Evolutionary conservation across 2,888 invertebrate genomes (phyloP), one percentile per base, ranked within the genome.

Genomic region (Busseola fusca): DNA sequence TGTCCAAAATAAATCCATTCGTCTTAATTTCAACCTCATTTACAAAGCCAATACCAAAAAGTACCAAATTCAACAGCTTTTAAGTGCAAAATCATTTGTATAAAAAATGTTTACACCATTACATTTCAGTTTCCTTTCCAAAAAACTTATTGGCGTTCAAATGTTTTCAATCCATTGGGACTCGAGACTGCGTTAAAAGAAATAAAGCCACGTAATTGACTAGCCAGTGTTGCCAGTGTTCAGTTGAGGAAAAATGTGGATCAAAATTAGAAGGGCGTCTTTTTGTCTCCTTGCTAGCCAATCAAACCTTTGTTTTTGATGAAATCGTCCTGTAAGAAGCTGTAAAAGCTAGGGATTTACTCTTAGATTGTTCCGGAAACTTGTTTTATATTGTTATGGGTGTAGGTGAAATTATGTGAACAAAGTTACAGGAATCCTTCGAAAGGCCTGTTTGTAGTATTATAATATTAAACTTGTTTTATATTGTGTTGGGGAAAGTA

Each of bases 121-220:
- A 16, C 18, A 54, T 18, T 56, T 56, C 52, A 57, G 52, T 66
- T 73, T 72, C 48, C 18, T 59, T 50, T 70, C 18, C 57, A 74
- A 40, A 56, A 76, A 82, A 84, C 74, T 81, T 83, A 86, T 85
- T 83, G 77, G 68, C 34, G 58, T 64, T 59, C 58, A 75, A 73
- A 73, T 73, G 10, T 83, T 79, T 84, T 74, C 82, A 69, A 74
- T 69, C 78, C 78, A 84, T 80, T 83, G 77, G 77, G 71, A 74
- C 27, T 67, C 70, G 66, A 68, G 67, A 80, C 77, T 62, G 82
- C 81, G 85, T 84, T 82, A 83, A 87, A 82, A 83, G 80, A 85
- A 87, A 84, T 84, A 85, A 87, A 83, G 72, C 73, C 62, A 69
- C 76, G 81, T 84, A 88, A 87, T 88, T 87, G 86, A 82, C 76